Evolutionary conservation across 2,888 invertebrate species (phyloP), one percentile per base, ranked within the genome.

Genomic region (Liodrosophila aerea): DNA sequence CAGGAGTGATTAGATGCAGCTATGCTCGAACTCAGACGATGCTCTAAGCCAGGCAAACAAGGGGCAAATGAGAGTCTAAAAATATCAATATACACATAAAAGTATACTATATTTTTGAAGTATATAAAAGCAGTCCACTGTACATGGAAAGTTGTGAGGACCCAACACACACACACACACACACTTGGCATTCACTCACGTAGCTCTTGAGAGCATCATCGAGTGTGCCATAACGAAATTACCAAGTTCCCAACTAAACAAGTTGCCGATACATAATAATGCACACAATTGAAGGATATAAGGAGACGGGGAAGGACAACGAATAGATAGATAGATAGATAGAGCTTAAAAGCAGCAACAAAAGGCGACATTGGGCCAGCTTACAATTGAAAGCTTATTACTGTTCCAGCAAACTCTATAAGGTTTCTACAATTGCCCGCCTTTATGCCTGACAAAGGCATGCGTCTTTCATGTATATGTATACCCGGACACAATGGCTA

Each of bases 31-130:
- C 67, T 73, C 62, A 68, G 69, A 76, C 81, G 75, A 84, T 85
- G 85, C 86, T 85, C 85, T 82, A 85, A 82, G 73, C 64, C 66
- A 62, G 66, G 58, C 75, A 76, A 85, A 83, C 72, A 83, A 56
- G 59, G 37, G 44, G 39, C 15, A 37, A 13, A 39, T 34, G 13
- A 46, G 29, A 27, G 15, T 31, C 53, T 52, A 36, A 69, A 57
- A 69, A 67, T 63, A 53, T 40, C 43, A 46, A 52, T 30, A 57
- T 34, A 18, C 15, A 54, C 15, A 41, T 5, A 50, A 12, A 16
- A 12, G 15, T 22, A 16, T 29, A 15, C 30, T 18, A 40, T 13
- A 22, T 37, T 7, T 15, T 13, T n/a, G n/a, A n/a, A n/a, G n/a
- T n/a, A n/a, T n/a, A n/a, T n/a, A n/a, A n/a, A n/a, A 31, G 31